Percentiles rank a stretch among this genome's conserved stretches.
Conservation (phyloP, 2,113 vertebrate genomes). For the Pseudolaguvia tuberculata region DNA sequence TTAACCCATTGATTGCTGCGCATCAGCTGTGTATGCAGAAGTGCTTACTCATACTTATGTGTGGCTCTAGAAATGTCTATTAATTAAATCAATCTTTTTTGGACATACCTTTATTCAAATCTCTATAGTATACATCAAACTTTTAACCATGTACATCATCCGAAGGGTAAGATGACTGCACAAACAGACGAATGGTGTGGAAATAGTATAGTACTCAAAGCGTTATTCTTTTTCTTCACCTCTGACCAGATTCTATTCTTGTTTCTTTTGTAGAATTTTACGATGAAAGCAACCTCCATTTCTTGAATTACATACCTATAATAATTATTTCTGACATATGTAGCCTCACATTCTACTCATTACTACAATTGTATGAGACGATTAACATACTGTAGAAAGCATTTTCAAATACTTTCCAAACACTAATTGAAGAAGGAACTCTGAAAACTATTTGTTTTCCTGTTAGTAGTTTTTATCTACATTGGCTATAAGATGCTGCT, state of each 20-base stretch:
- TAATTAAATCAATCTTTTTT: background rate
- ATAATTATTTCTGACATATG: background rate
- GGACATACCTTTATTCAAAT: background rate
- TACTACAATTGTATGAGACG: background rate
- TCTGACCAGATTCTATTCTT: too few relatives aligned
- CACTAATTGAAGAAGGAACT: too few relatives aligned
- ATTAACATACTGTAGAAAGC: background rate
- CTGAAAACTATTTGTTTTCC: too few relatives aligned
- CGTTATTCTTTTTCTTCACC: constrained; percentile 17
- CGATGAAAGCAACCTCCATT: background rate
- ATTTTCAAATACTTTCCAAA: too few relatives aligned
- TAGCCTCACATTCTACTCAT: background rate
- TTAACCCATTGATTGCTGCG: constrained; percentile 1
- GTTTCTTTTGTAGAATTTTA: background rate
- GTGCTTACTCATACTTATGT: background rate
- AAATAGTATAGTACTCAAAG: constrained; percentile 9
- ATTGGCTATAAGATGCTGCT: too few relatives aligned
- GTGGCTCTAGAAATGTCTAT: too few relatives aligned
- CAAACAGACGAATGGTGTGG: background rate
- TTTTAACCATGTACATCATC: background rate
- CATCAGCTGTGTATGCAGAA: background rate
- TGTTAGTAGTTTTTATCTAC: too few relatives aligned
- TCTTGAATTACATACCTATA: background rate
- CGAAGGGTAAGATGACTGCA: background rate
- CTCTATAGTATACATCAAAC: too few relatives aligned